Evolutionary conservation across 2,888 invertebrate genomes (phyloP).

Genomic region (Phragmatobia fuliginosa): DNA sequence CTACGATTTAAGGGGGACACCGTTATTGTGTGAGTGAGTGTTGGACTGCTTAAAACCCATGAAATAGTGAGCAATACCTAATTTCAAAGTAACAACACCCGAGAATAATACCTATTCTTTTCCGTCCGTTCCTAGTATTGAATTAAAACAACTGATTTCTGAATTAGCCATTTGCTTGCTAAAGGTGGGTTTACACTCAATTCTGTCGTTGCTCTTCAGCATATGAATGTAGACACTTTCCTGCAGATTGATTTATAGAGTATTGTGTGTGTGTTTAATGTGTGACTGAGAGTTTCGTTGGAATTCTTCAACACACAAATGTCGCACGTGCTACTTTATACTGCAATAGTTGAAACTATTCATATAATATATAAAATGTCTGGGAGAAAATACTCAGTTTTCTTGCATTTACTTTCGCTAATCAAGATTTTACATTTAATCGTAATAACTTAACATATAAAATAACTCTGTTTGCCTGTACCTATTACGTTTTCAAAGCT

Average conservation of each 20-base stretch:
- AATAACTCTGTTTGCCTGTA: too few species aligned
- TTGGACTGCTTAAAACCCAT: too few species aligned
- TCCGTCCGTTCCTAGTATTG: too few species aligned
- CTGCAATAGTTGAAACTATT: conserved; percentile 38
- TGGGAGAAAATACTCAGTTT: conserved; percentile 42
- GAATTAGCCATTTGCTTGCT: not conserved
- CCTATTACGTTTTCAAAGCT: too few species aligned
- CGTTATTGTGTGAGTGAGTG: too few species aligned
- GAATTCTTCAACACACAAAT: conserved; percentile 24
- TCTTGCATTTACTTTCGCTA: conserved; percentile 38
- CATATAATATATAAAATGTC: conserved; percentile 22
- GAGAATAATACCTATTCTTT: too few species aligned
- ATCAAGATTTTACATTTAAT: conserved; percentile 22
- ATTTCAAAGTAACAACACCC: too few species aligned
- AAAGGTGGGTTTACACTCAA: not conserved
- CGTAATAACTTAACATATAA: not conserved
- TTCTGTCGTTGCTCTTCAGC: not conserved
- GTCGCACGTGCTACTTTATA: conserved; percentile 52
- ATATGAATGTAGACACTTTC: conserved; percentile 35
- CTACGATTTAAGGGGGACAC: too few species aligned
- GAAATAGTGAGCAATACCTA: too few species aligned
- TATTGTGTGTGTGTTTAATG: conserved; percentile 35
- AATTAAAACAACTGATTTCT: not conserved
- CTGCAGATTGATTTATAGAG: conserved; percentile 40
- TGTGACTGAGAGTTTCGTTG: conserved; percentile 43